Evolutionary conservation across 2,888 invertebrate species (phyloP), one percentile per base, ranked within the genome.

Genomic region (Orthonevra nobilis): DNA sequence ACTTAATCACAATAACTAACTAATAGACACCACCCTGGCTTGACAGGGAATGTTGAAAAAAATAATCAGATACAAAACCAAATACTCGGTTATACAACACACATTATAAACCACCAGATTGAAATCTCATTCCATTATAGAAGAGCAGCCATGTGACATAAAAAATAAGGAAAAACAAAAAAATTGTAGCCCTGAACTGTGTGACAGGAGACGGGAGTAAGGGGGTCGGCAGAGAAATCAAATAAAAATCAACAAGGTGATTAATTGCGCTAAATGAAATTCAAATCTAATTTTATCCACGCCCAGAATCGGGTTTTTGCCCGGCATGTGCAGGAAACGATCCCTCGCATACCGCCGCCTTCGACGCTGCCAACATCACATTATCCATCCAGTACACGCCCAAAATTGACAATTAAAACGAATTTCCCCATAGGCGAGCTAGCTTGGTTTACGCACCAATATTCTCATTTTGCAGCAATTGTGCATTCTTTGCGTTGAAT

Each of bases 401-500:
- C 15, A 14, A 42, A 54, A 52, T 44, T 52, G 52, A 42, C 64
- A 54, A 54, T 64, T 34, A 52, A 63, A 64, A 34, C 23, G 52
- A 42, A 42, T 26, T 64, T 52, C 15, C 1, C n/a, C 12, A 14
- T 7, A 14, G 26, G 36, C 6, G 4, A 32, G 44, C 23, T 23
- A 3, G 3, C 32, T 10, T 2, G 4, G 17, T 20, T 12, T 23
- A 58, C 58, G 28, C 56, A 38, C 30, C 23, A 26, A 58, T 40
- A 58, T 36, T 23, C 26, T 48, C 42, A 48, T 50, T 58, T 50
- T 48, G 40, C 30, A 40, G 30, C 14, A 50, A 28, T 69, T 69
- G 40, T 69, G 69, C 69, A 69, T 69, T 58, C 58, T 32, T 69
- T 26, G 50, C 26, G 50, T 32, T 34, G 69, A 56, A 48, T 69